Base-by-base conservation (phyloP, 2,797 vertebrate species). In the Intellagama lesueurii region DNA sequence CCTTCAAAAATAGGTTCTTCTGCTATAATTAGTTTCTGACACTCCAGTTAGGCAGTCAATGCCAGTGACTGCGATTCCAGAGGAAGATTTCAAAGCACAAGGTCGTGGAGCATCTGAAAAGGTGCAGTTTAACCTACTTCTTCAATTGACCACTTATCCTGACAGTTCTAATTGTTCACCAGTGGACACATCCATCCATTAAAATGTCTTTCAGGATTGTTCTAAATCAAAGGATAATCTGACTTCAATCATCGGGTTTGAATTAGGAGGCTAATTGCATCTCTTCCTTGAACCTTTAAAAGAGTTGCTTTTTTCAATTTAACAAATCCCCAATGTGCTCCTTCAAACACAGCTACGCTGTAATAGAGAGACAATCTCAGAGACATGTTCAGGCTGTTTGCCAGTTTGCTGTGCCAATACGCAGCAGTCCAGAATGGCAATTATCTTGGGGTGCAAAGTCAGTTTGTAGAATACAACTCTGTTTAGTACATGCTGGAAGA, bases 191-290 rank as follows among this genome's bases (percentile, higher is more conserved):
- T 92, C 91, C 86, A 92, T 90, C 88, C 87, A 96, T 95, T 96
- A 93, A 94, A 96, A 94, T 90, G 89, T 93, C 93, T 94, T 90
- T 92, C 56, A 60, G 73, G 17, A 86, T 88, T 94, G 90, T 94
- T 96, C 89, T 93, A 96, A 96, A 96, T 94, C 93, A 96, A 96
- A 95, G 91, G 72, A 95, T 93, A 92, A 95, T 91, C 88, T 92
- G 89, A 93, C 92, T 95, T 95, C 86, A 92, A 56, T 93, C 93
- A 96, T 91, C 89, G 92, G 85, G 81, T 94, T 95, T 95, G 88
- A 95, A 94, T 95, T 94, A 91, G 78, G 85, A 95, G 94, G 93
- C 88, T 96, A 97, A 97, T 92, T 95, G 86, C 91, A 92, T 94
- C 89, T 93, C 92, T 96, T 95, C 91, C 66, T 49, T 95, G 95